Conservation (phyloP, 2,888 invertebrate species). For the Heliconius aoede region DNA sequence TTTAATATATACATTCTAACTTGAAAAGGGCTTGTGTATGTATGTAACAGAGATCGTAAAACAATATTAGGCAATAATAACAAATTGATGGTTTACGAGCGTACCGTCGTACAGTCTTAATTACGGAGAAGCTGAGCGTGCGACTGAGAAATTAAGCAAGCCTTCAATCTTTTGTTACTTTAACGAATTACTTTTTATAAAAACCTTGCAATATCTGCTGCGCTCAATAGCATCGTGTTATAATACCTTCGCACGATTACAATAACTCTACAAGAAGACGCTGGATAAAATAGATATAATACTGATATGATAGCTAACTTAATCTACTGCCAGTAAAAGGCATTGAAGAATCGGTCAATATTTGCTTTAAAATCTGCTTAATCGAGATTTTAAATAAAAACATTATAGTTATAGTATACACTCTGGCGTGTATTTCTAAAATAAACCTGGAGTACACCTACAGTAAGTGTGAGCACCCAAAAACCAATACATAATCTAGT, state of each 20-base stretch:
- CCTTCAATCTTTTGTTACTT: slow-evolving; percentile 76
- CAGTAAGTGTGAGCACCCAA: too few relatives aligned
- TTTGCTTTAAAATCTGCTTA: too few relatives aligned
- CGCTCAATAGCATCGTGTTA: slow-evolving; percentile 69
- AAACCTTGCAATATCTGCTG: slow-evolving; percentile 74
- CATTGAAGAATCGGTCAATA: too few relatives aligned
- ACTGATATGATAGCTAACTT: neutral
- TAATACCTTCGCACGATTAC: slow-evolving; percentile 77
- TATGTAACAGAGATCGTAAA: neutral
- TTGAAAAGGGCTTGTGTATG: neutral
- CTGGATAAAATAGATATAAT: slow-evolving; percentile 37
- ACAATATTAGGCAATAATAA: slow-evolving; percentile 57
- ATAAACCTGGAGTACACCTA: too few relatives aligned
- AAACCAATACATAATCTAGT: too few relatives aligned
- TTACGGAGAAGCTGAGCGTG: slow-evolving; percentile 72
- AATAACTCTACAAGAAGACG: slow-evolving; percentile 56
- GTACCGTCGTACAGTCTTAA: slow-evolving; percentile 71
- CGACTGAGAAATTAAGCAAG: slow-evolving; percentile 78
- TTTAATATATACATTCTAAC: neutral
- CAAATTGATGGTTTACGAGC: slow-evolving; percentile 62
- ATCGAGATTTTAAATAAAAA: too few relatives aligned
- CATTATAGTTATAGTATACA: too few relatives aligned
- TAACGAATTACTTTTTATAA: slow-evolving; percentile 72
- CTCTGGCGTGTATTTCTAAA: too few relatives aligned
- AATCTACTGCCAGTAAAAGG: neutral